Evolutionary conservation across 1,140 invertebrate species (phyloP), one percentile per base, ranked within the genome.

Genomic region (Diuraphis noxia): DNA sequence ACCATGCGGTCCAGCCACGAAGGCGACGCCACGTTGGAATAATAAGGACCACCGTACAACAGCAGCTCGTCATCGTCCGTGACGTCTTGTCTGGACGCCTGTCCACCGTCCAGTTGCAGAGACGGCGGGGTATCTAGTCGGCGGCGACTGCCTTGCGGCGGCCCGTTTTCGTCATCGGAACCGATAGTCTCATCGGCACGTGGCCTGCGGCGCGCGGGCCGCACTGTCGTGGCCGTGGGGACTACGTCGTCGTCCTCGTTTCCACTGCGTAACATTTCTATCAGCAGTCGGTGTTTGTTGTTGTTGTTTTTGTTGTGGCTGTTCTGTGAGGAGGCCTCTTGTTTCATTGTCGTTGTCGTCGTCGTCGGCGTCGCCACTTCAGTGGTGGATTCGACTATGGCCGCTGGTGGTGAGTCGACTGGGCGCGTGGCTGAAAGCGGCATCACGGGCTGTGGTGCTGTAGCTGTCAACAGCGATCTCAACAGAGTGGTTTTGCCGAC

Each of bases 1-100:
- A 88, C 86, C 86, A 88, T 88, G 13, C 34, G n/a, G 86, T 88
- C 86, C 6, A 88, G 13, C 86, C 86, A 88, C 10, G 86, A 88
- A 5, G 86, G 23, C 23, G 86, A 87, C 21, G 85, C 21, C 2
- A 49, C 1, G 8, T 8, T 43, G 41, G 43, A 49, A 10, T 49
- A 86, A 25, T 86, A 86, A 25, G 84, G 36, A 13, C 86, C 25
- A 25, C 86, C 49, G 86, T 88, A 88, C 36, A 88, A 63, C 36
- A 88, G 36, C 0, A 88, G 49, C 13, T 56, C 46, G 13, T 87
- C 49, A 36, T 40, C 49, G 36, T 88, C 36, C 0, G 7, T 36
- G 21, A 7, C 25, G 86, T 87, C 36, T 6, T 56, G 36, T 1
- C 41, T 10, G 82, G n/a, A 17, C 23, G 17, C 36, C 6, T 88